Conservation (phyloP, 2,888 invertebrate species). For the Camponotus fellah region DNA sequence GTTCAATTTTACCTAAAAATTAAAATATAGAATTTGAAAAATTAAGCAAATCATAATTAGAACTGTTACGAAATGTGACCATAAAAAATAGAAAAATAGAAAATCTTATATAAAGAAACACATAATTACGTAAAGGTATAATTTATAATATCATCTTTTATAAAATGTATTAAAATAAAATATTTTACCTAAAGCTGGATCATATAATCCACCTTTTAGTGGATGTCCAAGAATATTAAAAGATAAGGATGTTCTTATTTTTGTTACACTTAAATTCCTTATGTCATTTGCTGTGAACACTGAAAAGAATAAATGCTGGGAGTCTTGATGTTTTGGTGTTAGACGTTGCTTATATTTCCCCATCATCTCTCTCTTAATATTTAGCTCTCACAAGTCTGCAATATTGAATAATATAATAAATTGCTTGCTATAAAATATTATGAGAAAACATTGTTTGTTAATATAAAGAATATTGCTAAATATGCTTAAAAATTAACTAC, state of each 20-base stretch:
- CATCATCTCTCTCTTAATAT: slow-evolving; percentile 39
- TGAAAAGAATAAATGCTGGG: slow-evolving; percentile 88
- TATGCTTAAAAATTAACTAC: too few relatives aligned
- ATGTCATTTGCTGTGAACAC: slow-evolving; percentile 93
- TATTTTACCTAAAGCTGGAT: slow-evolving; percentile 91
- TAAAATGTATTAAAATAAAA: slow-evolving; percentile 9
- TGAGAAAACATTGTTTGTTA: too few relatives aligned
- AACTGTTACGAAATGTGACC: background rate
- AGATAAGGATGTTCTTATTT: slow-evolving; percentile 92
- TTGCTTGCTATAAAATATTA: too few relatives aligned
- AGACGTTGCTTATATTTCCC: slow-evolving; percentile 47
- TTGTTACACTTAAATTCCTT: slow-evolving; percentile 92
- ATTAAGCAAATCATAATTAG: background rate
- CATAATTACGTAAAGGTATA: background rate
- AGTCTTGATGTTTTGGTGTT: slow-evolving; percentile 79
- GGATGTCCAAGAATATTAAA: slow-evolving; percentile 95
- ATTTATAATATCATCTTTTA: background rate
- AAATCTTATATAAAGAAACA: background rate
- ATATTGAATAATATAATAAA: slow-evolving; percentile 16
- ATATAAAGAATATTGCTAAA: too few relatives aligned
- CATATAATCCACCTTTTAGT: slow-evolving; percentile 95
- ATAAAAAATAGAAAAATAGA: background rate
- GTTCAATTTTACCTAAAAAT: background rate
- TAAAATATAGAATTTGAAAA: background rate
- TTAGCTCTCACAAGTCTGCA: background rate